phyloP scores from a whole-genome alignment of 2,888 invertebrate genomes.

The Proisotoma minuta region DNA sequence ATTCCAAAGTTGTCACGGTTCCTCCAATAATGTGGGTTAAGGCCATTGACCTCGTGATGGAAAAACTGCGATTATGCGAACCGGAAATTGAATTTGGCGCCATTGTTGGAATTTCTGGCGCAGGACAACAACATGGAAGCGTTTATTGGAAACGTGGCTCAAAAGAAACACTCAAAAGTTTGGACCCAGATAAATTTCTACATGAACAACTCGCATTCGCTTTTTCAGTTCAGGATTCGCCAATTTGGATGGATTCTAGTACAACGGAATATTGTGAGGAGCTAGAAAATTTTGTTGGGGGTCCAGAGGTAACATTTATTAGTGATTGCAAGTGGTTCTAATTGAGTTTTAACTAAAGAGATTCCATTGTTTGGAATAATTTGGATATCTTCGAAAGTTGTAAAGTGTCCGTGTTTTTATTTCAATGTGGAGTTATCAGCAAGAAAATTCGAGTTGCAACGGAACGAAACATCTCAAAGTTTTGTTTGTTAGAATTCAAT shows the following conservation, averaged over 20 bases:
- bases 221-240: constrained; percentile 75
- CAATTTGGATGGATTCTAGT: constrained; percentile 96
- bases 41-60: constrained; percentile 84
- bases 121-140: constrained; percentile 95
- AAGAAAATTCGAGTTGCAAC: too few relatives aligned
- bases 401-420: too few relatives aligned
- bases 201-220: constrained; percentile 75
- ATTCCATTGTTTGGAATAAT: too few relatives aligned
- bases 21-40: constrained; percentile 94
- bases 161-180: constrained; percentile 58
- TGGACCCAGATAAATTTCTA: constrained; percentile 71
- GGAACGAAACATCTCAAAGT: too few relatives aligned
- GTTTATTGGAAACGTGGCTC: constrained; percentile 88
- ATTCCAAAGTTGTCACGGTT: constrained; percentile 62
- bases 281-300: constrained; percentile 77
- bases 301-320: constrained; percentile 68
- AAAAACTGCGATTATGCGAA: constrained; percentile 71
- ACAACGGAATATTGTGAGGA: constrained; percentile 68
- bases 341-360: too few relatives aligned
- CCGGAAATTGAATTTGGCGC: constrained; percentile 77
- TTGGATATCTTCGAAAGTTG: too few relatives aligned
- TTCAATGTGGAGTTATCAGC: too few relatives aligned
- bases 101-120: constrained; percentile 81
- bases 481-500: too few relatives aligned
- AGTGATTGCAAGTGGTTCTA: too few relatives aligned